Percentiles rank a stretch among this genome's conserved stretches.
These are phyloP conservation scores for Pteronura brasiliensis DNA, from an alignment of 2,113 vertebrate species.

Conservation along the genomic window DNA sequence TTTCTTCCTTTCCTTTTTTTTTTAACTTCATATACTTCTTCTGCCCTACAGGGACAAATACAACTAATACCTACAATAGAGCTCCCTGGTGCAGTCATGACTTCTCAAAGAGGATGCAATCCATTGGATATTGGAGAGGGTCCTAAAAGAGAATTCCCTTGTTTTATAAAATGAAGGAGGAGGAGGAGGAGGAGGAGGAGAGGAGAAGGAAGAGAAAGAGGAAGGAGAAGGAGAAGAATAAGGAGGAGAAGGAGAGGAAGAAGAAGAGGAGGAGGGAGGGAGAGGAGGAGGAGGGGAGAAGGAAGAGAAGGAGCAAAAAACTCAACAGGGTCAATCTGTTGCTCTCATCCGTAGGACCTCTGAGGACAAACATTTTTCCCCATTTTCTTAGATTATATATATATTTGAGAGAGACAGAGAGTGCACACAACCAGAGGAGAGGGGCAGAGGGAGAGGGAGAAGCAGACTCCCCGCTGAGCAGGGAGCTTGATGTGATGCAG, in stretches of 20 bases:
- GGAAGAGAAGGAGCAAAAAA: not conserved
- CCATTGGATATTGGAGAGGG: not conserved
- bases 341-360: not conserved
- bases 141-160: not conserved
- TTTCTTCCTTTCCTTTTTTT: not conserved
- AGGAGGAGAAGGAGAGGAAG: accelerated
- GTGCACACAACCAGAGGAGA: not conserved
- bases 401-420: not conserved
- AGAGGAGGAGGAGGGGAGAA: not conserved
- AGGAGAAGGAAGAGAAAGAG: no score
- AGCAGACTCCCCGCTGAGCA: not conserved
- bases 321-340: not conserved
- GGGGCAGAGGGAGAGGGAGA: not conserved
- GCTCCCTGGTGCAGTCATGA: not conserved
- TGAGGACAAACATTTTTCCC: not conserved
- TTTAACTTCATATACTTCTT: not conserved
- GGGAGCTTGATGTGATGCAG: not conserved
- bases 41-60: not conserved
- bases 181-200: not conserved
- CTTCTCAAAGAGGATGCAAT: not conserved
- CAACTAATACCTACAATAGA: not conserved
- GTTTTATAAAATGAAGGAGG: not conserved
- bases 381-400: not conserved
- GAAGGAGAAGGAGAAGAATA: no score
- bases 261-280: not conserved